phyloP scores from a whole-genome alignment of 1,140 invertebrate genomes.

The Eulimnadia texana region DNA sequence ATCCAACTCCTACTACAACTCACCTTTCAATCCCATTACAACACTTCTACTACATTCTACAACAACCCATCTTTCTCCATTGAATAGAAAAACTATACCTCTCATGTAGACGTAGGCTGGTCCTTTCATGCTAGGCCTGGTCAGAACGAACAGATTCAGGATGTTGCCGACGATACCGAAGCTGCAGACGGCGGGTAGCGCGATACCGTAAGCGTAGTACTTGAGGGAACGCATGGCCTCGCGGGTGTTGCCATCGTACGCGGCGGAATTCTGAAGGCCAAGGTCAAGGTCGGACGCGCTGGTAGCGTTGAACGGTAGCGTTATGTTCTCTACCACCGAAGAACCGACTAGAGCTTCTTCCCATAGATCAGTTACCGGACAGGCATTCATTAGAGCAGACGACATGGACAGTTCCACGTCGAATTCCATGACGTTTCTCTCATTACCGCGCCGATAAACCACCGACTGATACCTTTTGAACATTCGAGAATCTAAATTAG shows the following conservation, averaged over 20 bases:
- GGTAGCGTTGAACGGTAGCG: background rate
- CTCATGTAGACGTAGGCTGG: constrained; percentile 62
- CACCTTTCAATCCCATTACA: too few relatives aligned
- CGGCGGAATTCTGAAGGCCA: background rate
- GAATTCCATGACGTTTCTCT: background rate
- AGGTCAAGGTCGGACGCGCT: background rate
- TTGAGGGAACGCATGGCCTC: constrained; percentile 38
- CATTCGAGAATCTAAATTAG: too few relatives aligned
- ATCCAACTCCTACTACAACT: too few relatives aligned
- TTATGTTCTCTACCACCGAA: background rate
- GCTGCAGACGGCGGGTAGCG: constrained; percentile 49
- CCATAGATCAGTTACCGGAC: background rate
- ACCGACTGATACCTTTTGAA: too few relatives aligned
- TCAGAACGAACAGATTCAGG: constrained; percentile 54
- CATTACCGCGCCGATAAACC: too few relatives aligned
- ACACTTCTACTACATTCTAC: too few relatives aligned
- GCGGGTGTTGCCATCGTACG: background rate
- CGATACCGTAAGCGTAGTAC: constrained; percentile 49
- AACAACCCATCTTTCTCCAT: too few relatives aligned
- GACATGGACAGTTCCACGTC: background rate
- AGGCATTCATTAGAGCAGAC: background rate
- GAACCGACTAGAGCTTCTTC: background rate
- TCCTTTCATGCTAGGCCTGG: constrained; percentile 55
- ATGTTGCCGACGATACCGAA: constrained; percentile 57
- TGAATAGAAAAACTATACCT: constrained; percentile 34